Conservation (phyloP, 2,113 vertebrate genomes). For the Etheostoma cragini region DNA sequence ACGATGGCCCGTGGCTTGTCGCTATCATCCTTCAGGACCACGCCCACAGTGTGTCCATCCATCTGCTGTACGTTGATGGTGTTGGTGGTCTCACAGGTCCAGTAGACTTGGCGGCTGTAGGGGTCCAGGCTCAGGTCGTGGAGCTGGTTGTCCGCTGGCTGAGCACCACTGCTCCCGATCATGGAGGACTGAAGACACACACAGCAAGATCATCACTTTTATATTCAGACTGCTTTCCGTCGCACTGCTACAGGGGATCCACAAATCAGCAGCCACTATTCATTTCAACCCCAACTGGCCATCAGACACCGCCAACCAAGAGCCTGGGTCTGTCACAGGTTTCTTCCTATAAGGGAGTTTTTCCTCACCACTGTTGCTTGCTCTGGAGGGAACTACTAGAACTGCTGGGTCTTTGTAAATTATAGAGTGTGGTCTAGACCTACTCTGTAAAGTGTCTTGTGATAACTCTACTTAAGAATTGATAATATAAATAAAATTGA, state of each 20-base stretch:
- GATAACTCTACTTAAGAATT: too few relatives aligned
- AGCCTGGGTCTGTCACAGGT: too few relatives aligned
- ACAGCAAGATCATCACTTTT: background rate
- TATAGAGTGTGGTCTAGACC: too few relatives aligned
- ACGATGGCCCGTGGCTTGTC: constrained; percentile 92
- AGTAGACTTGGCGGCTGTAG: constrained; percentile 93
- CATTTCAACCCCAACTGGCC: too few relatives aligned
- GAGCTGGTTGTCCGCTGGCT: constrained; percentile 87
- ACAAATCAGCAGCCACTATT: background rate
- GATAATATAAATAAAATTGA: too few relatives aligned
- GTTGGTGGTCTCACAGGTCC: constrained; percentile 94
- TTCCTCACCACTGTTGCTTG: too few relatives aligned
- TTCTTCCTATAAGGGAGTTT: too few relatives aligned
- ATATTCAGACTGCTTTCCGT: background rate
- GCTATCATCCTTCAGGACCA: constrained; percentile 89
- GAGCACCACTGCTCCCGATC: constrained; percentile 81
- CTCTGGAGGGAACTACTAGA: too few relatives aligned
- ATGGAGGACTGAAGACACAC: constrained; percentile 84
- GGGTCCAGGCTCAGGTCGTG: constrained; percentile 94
- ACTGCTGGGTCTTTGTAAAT: too few relatives aligned
- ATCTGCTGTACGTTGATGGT: constrained; percentile 91
- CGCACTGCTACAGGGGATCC: background rate
- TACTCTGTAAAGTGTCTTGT: too few relatives aligned
- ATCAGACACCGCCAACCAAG: too few relatives aligned
- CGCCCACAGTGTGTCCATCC: constrained; percentile 87